Evolutionary conservation across 2,888 invertebrate genomes (phyloP), one percentile per base, ranked within the genome.

Genomic region (Drosophila suboccidentalis): DNA sequence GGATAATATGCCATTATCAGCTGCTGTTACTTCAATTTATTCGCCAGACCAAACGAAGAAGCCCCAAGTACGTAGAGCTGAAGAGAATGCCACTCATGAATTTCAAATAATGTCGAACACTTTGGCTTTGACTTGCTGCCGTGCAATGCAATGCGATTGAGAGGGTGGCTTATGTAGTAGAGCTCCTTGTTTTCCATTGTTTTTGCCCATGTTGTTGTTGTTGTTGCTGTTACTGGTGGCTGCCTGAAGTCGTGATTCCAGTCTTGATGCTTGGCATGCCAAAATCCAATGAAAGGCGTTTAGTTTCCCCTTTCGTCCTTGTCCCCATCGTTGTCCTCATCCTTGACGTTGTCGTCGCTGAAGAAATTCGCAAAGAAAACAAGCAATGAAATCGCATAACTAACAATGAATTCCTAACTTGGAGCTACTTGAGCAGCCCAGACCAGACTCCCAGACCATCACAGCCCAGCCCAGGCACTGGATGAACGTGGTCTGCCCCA

Each of bases 91-190:
- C 86, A 80, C 75, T 79, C 87, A 87, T 87, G 85, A 87, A 88
- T 87, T 87, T 87, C 87, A 89, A 87, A 87, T 88, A 87, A 85
- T 87, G 82, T 87, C 80, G 81, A 88, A 87, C 89, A 87, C 89
- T 88, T 89, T 89, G 88, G 82, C 88, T 88, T 80, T 78, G 86
- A 82, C 82, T 82, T 79, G 77, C 60, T 67, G 74, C 78, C 71
- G 59, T 82, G 76, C 80, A 83, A 78, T 83, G 83, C 78, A 64
- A 81, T 83, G 80, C 79, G 82, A 71, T 77, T 75, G 78, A 47
- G 47, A 43, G 65, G 71, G 75, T 74, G 64, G 76, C 38, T 73
- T 58, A 36, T 44, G 32, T 19, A 32, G 47, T 44, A 36, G 29
- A 32, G 47, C 43, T 61, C 29, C 59, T 63, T 59, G 44, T 47